phyloP scores from a whole-genome alignment of 2,113 vertebrate genomes.

The Colius striatus region DNA sequence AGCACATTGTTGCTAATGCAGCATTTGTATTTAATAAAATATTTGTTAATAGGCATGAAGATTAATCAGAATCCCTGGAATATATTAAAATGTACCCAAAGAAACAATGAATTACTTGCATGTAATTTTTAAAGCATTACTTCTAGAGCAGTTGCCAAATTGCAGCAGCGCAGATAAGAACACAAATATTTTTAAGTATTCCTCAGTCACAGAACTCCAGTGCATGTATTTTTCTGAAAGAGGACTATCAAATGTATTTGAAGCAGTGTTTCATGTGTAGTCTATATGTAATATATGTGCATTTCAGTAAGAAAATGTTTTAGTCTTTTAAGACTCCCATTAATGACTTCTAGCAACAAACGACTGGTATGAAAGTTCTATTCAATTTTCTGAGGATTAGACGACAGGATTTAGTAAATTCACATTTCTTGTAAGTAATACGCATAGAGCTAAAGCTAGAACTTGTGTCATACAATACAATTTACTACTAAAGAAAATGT shows the following conservation, averaged over 20 bases:
- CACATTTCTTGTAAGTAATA: not conserved
- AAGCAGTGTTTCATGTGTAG: not conserved
- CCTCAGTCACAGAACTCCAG: not conserved
- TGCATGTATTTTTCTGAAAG: conserved; percentile 34
- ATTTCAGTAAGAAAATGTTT: not conserved
- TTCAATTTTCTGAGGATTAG: conserved; percentile 30
- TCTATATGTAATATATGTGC: not conserved
- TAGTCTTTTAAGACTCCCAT: not conserved
- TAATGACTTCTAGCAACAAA: conserved; percentile 6
- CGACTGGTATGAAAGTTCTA: not conserved
- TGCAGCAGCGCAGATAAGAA: conserved; percentile 17
- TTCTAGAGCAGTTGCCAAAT: conserved; percentile 29
- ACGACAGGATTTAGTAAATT: conserved; percentile 35
- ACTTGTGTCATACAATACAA: not conserved
- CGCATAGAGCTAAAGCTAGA: conserved; percentile 3
- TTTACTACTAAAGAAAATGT: conserved; percentile 9
- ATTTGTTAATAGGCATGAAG: conserved; percentile 49
- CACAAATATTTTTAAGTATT: conserved; percentile 58
- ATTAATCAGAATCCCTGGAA: conserved; percentile 58
- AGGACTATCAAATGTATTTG: not conserved
- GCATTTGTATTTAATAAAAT: conserved; percentile 38
- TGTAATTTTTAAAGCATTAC: conserved; percentile 47
- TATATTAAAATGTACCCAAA: conserved; percentile 58
- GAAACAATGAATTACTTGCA: conserved; percentile 53
- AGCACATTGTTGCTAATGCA: conserved; percentile 34